These are phyloP conservation scores for Myotis planiceps DNA, from an alignment of 2,797 vertebrate genomes.

Conservation along the genomic window DNA sequence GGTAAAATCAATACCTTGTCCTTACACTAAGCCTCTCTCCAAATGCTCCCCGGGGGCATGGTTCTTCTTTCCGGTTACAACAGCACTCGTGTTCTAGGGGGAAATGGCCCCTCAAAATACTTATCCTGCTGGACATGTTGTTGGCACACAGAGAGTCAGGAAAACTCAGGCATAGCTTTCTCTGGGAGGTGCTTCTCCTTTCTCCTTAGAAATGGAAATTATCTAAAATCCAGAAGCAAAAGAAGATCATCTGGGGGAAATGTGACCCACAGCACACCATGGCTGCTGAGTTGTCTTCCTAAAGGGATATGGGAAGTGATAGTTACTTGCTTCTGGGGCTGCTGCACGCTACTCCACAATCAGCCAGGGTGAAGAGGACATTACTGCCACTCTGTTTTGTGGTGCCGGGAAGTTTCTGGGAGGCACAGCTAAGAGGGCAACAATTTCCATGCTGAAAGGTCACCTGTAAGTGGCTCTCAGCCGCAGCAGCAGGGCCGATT, in stretches of 20 bases:
- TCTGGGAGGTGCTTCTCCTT: not conserved
- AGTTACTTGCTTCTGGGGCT: not conserved
- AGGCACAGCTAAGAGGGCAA: not conserved
- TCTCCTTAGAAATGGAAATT: not conserved
- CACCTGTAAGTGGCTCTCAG: constrained; percentile 44
- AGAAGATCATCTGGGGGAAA: not conserved
- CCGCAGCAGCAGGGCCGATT: not conserved
- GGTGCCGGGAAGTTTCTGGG: not conserved
- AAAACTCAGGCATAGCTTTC: not conserved
- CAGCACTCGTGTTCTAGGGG: constrained; percentile 18
- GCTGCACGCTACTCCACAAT: not conserved
- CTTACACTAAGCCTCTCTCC: constrained; percentile 16
- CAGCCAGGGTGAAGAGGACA: not conserved
- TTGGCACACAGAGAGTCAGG: not conserved
- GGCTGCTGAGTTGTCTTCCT: not conserved
- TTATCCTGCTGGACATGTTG: not conserved
- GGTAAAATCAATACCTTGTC: constrained; percentile 27
- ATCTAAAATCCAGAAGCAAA: constrained; percentile 18
- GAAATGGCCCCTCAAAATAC: not conserved
- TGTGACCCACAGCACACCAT: not conserved
- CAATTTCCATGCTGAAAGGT: constrained; percentile 50
- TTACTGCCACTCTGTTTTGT: not conserved
- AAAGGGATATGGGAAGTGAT: not conserved
- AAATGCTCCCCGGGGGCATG: not conserved
- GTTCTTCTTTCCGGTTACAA: constrained; percentile 38